Percentiles rank a stretch among this genome's conserved stretches.
Evolutionary conservation across 2,888 invertebrate species (phyloP).

Genomic region (Galeruca laticollis): DNA sequence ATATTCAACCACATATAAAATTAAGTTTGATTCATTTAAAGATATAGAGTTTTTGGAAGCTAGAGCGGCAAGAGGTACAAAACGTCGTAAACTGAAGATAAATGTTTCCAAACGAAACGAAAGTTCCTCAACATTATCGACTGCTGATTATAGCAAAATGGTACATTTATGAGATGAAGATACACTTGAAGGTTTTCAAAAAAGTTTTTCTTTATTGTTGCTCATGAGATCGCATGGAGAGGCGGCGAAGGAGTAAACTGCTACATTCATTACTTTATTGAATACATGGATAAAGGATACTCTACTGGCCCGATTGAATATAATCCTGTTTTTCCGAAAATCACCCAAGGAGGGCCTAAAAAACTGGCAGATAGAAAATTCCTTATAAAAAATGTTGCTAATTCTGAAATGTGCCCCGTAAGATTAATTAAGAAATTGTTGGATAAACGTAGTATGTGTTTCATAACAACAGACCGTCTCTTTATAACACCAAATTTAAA

Average conservation of each 20-base stretch:
- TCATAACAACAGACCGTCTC: neutral
- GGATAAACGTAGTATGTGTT: neutral
- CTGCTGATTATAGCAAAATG: neutral
- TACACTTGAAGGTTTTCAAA: neutral
- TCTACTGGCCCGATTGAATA: too few relatives aligned
- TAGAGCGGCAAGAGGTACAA: too few relatives aligned
- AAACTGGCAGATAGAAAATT: neutral
- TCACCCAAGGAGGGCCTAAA: too few relatives aligned
- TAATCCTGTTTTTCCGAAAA: too few relatives aligned
- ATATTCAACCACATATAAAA: neutral
- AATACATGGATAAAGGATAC: too few relatives aligned
- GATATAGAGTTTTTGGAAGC: neutral
- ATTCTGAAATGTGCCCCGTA: too few relatives aligned
- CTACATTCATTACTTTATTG: too few relatives aligned
- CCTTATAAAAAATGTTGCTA: too few relatives aligned
- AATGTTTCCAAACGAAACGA: neutral
- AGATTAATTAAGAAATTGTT: neutral
- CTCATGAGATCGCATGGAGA: too few relatives aligned
- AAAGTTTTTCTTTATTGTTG: slow-evolving; percentile 1
- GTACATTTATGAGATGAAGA: neutral
- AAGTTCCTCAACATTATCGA: neutral
- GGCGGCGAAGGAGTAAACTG: too few relatives aligned
- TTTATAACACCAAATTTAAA: slow-evolving; percentile 1
- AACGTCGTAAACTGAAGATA: neutral
- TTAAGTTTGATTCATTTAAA: too few relatives aligned